Evolutionary conservation across 2,113 vertebrate species (phyloP).

Genomic region (Dryoscopus gambensis): DNA sequence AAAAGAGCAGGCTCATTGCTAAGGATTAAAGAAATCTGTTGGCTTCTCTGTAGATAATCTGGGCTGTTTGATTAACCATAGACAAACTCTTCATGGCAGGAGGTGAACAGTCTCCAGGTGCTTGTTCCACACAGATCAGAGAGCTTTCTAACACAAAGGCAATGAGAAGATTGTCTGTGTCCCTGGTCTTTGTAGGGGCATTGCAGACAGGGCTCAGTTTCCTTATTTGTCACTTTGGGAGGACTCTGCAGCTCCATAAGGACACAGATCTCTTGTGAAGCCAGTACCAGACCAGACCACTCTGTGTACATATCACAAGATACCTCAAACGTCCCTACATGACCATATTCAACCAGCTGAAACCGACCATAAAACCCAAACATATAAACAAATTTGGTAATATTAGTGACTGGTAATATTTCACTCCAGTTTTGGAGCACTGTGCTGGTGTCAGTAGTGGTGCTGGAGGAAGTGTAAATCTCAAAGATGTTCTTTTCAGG

Average conservation of each 20-base stretch:
- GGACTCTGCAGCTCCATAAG: not conserved
- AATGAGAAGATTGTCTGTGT: not conserved
- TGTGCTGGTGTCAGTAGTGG: fast-evolving
- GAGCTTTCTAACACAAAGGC: not conserved
- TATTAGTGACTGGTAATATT: not conserved
- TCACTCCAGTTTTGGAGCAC: not conserved
- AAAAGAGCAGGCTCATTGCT: not conserved
- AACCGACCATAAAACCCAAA: not conserved
- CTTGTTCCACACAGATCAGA: not conserved
- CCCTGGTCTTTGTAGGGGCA: not conserved
- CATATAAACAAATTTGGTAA: not conserved
- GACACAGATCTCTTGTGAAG: not conserved
- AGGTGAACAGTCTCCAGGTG: not conserved
- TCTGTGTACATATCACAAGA: not conserved
- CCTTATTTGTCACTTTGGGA: not conserved
- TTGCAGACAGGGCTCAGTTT: not conserved
- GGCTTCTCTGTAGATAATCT: not conserved
- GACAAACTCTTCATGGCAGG: not conserved
- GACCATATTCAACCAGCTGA: not conserved
- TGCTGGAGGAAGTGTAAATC: not conserved
- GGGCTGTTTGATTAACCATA: not conserved
- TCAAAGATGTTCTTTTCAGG: not conserved
- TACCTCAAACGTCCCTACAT: not conserved
- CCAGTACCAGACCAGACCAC: not conserved
- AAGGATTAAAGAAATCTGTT: not conserved